Evolutionary conservation across 1,140 invertebrate genomes (phyloP), one percentile per base, ranked within the genome.

Genomic region (Bombus vancouverensis): DNA sequence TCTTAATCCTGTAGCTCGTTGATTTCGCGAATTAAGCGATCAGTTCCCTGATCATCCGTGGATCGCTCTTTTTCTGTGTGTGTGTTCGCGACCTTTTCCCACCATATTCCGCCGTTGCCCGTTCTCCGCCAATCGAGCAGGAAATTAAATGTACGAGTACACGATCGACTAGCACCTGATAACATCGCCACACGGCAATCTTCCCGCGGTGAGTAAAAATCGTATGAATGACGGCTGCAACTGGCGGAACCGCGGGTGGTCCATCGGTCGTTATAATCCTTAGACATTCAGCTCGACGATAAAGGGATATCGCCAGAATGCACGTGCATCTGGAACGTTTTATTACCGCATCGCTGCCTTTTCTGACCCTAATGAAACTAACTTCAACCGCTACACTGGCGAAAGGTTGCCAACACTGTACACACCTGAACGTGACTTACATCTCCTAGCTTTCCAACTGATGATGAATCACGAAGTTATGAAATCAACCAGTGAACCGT

Each of bases 91-190:
- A 34, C 32, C 25, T 72, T 44, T 25, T 57, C 70, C 25, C 8
- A 39, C 28, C 44, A 28, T 47, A 75, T 53, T 53, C 47, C 5
- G 47, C 59, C 10, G 34, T 18, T 22, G 37, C 66, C 42, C 12
- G 72, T 71, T 37, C 34, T 42, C 62, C 73, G 73, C 77, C 87
- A 65, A 72, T 71, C 72, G 25, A 22, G 32, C 76, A 77, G 88
- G 84, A 89, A 89, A 89, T 89, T 89, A 89, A 89, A 81, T 75
- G 32, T 65, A 84, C 74, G n/a, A 18, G 53, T 83, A 77, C 80
- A 71, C 28, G 78, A 81, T 81, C 81, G 62, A 74, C 68, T 34
- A 66, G 66, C 70, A 62, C 66, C 80, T 62, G 85, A 87, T 89
- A 89, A 87, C 82, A 74, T 42, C 66, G 72, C 37, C 42, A 25